Evolutionary conservation across 2,113 vertebrate species (phyloP).

Genomic region (Oriolus oriolus): DNA sequence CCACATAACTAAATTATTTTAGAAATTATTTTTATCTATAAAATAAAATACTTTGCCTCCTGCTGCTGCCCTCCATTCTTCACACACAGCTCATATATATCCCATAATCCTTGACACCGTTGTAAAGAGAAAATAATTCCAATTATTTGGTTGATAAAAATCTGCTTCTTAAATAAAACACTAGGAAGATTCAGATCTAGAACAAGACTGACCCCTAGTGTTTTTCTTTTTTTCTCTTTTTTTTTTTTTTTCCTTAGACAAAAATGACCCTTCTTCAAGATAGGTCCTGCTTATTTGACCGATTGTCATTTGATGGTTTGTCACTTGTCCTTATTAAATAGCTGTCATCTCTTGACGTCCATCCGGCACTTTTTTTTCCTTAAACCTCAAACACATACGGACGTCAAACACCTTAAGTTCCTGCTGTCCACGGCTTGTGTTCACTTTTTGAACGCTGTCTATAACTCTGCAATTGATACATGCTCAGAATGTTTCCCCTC

Average conservation of each 20-base stretch:
- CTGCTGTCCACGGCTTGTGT: background rate
- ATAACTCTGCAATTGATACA: background rate
- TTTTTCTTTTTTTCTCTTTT: background rate
- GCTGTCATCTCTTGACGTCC: background rate
- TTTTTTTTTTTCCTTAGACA: background rate
- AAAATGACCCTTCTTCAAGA: background rate
- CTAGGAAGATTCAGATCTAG: background rate
- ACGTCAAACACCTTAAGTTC: background rate
- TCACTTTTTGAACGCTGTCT: background rate
- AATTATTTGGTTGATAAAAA: background rate
- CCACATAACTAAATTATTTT: background rate
- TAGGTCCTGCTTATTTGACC: background rate
- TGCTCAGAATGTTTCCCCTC: background rate
- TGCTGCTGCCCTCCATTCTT: background rate
- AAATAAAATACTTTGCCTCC: background rate
- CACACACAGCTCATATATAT: background rate
- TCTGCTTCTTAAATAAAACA: background rate
- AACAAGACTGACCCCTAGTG: conserved; percentile 59
- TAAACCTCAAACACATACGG: background rate
- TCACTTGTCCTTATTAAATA: background rate
- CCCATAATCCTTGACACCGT: background rate
- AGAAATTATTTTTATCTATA: background rate
- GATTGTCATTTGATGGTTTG: background rate
- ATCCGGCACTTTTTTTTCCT: background rate
- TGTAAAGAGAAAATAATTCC: background rate